These are phyloP conservation scores for Hemithea aestivaria DNA, from an alignment of 2,888 invertebrate species.

Conservation along the genomic window DNA sequence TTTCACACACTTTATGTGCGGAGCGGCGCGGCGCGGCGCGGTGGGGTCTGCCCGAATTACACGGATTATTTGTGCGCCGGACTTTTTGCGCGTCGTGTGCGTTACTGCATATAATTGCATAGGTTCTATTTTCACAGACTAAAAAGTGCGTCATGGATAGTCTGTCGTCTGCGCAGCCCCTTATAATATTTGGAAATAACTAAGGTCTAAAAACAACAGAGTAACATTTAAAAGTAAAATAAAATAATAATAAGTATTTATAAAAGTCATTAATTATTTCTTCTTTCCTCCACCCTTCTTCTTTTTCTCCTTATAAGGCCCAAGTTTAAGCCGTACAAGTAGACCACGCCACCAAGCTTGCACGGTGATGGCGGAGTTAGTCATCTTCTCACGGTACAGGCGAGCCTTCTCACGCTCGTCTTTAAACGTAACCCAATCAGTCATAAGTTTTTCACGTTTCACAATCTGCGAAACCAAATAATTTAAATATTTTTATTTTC, in stretches of 20 bases:
- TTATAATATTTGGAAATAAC: no score
- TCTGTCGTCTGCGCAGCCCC: no score
- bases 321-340: conserved; percentile 58
- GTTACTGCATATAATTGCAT: no score
- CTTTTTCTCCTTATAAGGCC: conserved; percentile 45
- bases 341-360: conserved; percentile 73
- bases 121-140: no score
- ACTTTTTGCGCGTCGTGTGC: no score
- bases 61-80: no score
- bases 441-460: conserved; percentile 45
- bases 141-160: no score
- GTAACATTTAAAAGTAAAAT: conserved; percentile 1
- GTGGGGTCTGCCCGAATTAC: no score
- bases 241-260: conserved; percentile 1
- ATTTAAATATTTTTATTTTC: no score
- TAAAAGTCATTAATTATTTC: conserved; percentile 2
- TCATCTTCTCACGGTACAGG: conserved; percentile 52
- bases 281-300: conserved; percentile 11
- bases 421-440: conserved; percentile 58
- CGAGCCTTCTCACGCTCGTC: conserved; percentile 50
- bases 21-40: no score
- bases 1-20: no score
- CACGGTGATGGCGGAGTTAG: conserved; percentile 50
- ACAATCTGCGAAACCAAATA: conserved; percentile 54
- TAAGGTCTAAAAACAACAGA: no score